Base-by-base conservation (phyloP, 1,140 invertebrate species). In the Lepeophtheirus salmonis region DNA sequence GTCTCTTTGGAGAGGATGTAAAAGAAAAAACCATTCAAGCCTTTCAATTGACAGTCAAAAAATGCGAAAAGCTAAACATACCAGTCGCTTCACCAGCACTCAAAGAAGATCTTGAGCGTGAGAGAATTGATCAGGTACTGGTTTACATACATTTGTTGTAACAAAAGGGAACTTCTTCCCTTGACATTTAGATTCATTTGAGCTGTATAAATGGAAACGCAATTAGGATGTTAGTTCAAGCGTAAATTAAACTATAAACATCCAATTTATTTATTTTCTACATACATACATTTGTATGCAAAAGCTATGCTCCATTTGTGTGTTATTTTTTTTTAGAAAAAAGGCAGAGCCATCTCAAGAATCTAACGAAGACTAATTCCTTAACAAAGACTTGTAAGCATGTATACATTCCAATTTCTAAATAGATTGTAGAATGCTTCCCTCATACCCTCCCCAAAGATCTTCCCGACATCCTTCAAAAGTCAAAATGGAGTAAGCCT, bases 11-110 rank as follows among this genome's bases (percentile, higher is more conserved):
- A 16, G 25, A 53, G 14, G 59, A 61, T 61, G 59, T 61, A 10
- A 48, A 61, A 25, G 59, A 61, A 21, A 61, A 61, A 53, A 61
- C 59, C 13, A 52, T 48, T 17, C 57, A 52, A 22, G 57, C 57
- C 18, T 60, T 60, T 21, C 56, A 49, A 30, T n/a, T 56, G 2
- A 61, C 59, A 1, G 50, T 61, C 41, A 61, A 61, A 23, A 61
- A 61, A 16, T 24, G 54, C 14, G 59, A 61, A 18, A 61, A 61
- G 23, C 21, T 56, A 6, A 61, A 52, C 25, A n/a, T 20, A 2
- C n/a, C 49, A 16, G 22, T 18, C 1, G 50, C 16, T 2, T 41
- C 30, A 10, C 30, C 30, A n/a, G 21, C 17, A 30, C 20, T 21
- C 50, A 61, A 61, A 53, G 59, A 61, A 17, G 49, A 61, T 53